phyloP scores from a whole-genome alignment of 2,797 vertebrate species.

The Melopsittacus undulatus region DNA sequence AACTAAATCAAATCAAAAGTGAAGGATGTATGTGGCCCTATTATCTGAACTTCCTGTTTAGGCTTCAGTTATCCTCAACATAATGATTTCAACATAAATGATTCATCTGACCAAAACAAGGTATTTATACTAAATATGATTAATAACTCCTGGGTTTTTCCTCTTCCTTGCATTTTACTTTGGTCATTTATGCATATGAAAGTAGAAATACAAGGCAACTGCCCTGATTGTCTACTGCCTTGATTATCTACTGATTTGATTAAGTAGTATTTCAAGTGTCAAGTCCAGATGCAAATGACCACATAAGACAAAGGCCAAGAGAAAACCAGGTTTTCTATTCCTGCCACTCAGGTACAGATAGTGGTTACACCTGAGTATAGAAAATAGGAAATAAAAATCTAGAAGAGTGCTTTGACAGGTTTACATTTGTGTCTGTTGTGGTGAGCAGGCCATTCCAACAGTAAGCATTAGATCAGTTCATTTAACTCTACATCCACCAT shows the following conservation, averaged over 20 bases:
- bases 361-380: not conserved
- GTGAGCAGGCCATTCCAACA: not conserved
- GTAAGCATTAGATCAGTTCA: not conserved
- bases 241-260: not conserved
- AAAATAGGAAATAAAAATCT: not conserved
- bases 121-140: not conserved
- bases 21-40: not conserved
- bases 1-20: not conserved
- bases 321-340: not conserved
- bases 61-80: not conserved
- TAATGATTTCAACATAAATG: not conserved
- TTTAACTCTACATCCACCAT: not conserved
- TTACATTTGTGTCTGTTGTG: not conserved
- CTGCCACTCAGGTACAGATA: not conserved
- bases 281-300: not conserved
- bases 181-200: not conserved
- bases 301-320: not conserved
- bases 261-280: not conserved
- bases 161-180: not conserved
- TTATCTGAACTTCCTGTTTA: not conserved
- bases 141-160: not conserved
- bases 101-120: not conserved
- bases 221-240: not conserved
- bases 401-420: not conserved
- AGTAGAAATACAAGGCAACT: not conserved